These are phyloP conservation scores for Oceanodroma leucorhoa DNA, from an alignment of 2,797 vertebrate species.

Conservation along the genomic window DNA sequence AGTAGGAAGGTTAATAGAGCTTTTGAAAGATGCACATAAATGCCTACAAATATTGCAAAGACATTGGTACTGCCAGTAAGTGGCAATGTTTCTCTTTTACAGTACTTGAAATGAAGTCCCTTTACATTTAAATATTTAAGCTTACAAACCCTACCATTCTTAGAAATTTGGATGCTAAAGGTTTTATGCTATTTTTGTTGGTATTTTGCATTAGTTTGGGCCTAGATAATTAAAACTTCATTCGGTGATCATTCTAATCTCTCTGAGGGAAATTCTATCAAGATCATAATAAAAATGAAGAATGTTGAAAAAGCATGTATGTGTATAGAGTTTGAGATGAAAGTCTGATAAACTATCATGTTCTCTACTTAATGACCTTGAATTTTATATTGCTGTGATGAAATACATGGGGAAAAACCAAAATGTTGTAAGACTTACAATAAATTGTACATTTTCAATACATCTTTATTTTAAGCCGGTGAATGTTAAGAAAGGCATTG, in stretches of 20 bases:
- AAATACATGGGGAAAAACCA: not conserved
- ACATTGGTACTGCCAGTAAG: slow-evolving; percentile 20
- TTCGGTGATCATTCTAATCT: not conserved
- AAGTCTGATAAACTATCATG: not conserved
- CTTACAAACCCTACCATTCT: not conserved
- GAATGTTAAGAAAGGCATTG: not conserved
- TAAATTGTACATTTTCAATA: not conserved
- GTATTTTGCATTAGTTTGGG: not conserved
- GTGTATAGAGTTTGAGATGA: not conserved
- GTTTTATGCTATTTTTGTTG: not conserved
- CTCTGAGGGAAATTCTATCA: not conserved
- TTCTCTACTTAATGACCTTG: not conserved
- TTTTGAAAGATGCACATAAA: slow-evolving; percentile 48
- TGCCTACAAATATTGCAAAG: not conserved
- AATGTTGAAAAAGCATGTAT: not conserved
- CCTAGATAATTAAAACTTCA: not conserved
- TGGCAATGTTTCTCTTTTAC: slow-evolving; percentile 53
- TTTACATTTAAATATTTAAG: slow-evolving; percentile 6
- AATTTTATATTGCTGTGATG: not conserved
- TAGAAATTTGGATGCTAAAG: not conserved
- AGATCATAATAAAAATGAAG: not conserved
- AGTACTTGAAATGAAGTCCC: not conserved
- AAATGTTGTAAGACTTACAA: not conserved
- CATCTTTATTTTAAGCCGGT: not conserved
- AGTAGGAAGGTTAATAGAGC: slow-evolving; percentile 62